Base-by-base conservation (phyloP, 2,888 invertebrate species). In the Atethmia centrago region DNA sequence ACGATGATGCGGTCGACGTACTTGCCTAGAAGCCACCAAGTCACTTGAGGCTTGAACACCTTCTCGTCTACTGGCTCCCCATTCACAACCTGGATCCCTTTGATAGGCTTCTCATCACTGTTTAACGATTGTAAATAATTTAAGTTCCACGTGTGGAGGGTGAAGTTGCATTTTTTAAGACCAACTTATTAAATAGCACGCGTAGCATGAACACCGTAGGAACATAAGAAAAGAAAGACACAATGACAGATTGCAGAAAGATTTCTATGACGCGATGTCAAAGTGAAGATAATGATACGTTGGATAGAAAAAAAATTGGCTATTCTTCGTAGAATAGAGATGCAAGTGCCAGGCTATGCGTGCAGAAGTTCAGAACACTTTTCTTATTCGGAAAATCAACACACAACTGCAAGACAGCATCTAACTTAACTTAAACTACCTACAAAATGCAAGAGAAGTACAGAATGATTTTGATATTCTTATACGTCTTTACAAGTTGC, bases 401-500 rank as follows among this genome's bases (percentile, higher is more conserved):
- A 2, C 19, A 14, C 0, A 68, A 31, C 21, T 28, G 0, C 9
- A 49, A 58, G 16, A 72, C 7, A 14, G n/a, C 0, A 36, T 40
- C 12, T 16, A 5, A 70, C 9, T 59, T 16, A 21, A 40, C 19
- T n/a, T 14, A 25, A 67, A n/a, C n/a, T 36, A 36, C 1, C 3
- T 10, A n/a, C n/a, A 25, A n/a, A 61, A 61, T 40, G n/a, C 9
- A 40, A 19, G 10, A 10, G 16, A 36, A n/a, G 16, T n/a, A 21
- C 28, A 47, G 55, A 68, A 51, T 51, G 10, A 56, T 45, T 45
- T 16, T 31, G 28, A 40, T 56, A 31, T 53, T 56, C 28, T 0
- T 47, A 49, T 66, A n/a, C 28, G 31, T 63, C 31, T 28, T 42
- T 56, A 59, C 45, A 83, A 59, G 36, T 49, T 51, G 49, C 40